Base-by-base conservation (phyloP, 2,113 vertebrate genomes). In the Scomber scombrus region DNA sequence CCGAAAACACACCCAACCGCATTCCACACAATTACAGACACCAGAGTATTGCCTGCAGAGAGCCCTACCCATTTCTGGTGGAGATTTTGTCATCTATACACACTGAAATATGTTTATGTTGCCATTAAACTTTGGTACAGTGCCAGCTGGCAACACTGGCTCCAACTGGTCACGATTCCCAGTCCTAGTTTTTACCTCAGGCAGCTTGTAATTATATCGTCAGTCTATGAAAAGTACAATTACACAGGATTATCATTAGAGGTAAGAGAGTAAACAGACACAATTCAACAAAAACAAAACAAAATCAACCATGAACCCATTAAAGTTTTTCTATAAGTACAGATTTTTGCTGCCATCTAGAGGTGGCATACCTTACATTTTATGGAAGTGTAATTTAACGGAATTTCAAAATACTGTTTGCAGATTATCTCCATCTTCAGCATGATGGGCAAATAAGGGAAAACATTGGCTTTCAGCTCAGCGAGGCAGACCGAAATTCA, bases 11-110 rank as follows among this genome's bases (percentile, higher is more conserved):
- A 82, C 83, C 86, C 84, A 21, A 84, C 90, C 90, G 43, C 93
- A 93, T 93, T 92, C 89, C 90, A 82, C 84, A 81, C 86, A 88
- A 92, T 92, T 91, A 91, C 85, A 92, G 89, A 88, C 80, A 76
- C 71, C 68, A 85, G 75, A 46, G 79, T 77, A 78, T 26, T 55
- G 72, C 11, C 65, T 82, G 73, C 50, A 80, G 12, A 88, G 91
- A 86, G 78, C 85, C 74, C 90, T 74, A 29, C 83, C 80, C 82
- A 52, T 80, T 73, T 74, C 81, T 70, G 67, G 60, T 60, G 54
- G 68, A 52, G 66, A 69, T 73, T 43, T 45, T 26, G 52, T 75
- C 73, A 62, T 34, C 34, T 31, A 71, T 67, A 47, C 50, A 57
- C 47, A 52, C 23, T 64, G 40, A 80, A 89, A 81, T 83, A 74